Conservation (phyloP, 2,113 vertebrate species). For the Sorex araneus region DNA sequence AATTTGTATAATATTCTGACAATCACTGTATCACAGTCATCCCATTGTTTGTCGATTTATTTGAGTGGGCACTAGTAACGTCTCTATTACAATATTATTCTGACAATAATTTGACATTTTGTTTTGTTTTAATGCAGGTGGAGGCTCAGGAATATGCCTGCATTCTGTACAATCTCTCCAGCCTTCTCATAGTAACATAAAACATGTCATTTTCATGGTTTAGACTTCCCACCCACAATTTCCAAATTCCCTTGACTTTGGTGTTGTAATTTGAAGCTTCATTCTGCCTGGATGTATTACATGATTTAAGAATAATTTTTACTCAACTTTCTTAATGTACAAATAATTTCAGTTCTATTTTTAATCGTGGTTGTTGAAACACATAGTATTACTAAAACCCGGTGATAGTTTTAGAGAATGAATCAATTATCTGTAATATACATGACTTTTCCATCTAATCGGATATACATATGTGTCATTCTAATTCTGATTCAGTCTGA, state of each 20-base stretch:
- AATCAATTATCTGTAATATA: background rate
- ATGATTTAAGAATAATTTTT: background rate
- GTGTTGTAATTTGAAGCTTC: background rate
- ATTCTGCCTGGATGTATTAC: background rate
- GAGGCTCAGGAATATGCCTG: too few species aligned
- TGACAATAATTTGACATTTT: too few species aligned
- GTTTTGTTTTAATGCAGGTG: too few species aligned
- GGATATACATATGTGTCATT: background rate
- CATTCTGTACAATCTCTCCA: background rate
- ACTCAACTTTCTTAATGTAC: slow-evolving; percentile 7
- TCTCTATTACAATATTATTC: too few species aligned
- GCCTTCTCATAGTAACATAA: too few species aligned
- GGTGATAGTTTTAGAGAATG: background rate
- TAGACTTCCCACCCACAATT: background rate
- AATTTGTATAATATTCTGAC: too few species aligned
- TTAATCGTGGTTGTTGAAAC: background rate
- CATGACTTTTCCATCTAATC: background rate
- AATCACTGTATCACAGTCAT: too few species aligned
- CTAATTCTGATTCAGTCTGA: background rate
- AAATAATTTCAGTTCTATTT: background rate
- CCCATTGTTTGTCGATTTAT: too few species aligned
- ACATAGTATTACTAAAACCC: background rate
- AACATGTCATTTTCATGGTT: background rate
- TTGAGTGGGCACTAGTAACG: too few species aligned
- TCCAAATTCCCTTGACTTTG: background rate